Conservation (phyloP, 2,888 invertebrate genomes). For the Dolomedes plantarius region DNA sequence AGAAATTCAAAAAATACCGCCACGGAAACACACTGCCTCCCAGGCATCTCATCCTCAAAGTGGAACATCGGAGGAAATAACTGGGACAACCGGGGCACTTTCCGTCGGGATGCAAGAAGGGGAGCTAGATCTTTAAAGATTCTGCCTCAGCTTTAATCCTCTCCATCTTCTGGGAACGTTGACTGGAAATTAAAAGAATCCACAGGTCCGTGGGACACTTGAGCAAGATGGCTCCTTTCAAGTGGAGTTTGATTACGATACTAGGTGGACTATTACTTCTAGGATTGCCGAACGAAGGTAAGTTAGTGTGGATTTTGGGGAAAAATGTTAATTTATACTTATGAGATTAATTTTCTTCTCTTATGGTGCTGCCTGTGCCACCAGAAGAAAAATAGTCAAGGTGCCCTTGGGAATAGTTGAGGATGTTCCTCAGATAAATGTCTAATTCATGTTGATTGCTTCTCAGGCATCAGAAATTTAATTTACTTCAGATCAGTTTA, state of each 20-base stretch:
- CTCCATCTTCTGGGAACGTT: conserved; percentile 20
- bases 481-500: too few relatives aligned
- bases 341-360: too few relatives aligned
- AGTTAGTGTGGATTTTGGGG: not conserved
- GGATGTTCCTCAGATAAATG: too few relatives aligned
- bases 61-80: conserved; percentile 17
- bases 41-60: conserved; percentile 20
- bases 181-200: not conserved
- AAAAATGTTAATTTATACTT: too few relatives aligned
- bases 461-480: too few relatives aligned
- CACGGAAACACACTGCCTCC: not conserved
- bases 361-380: too few relatives aligned
- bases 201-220: conserved; percentile 12
- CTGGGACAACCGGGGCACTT: conserved; percentile 23
- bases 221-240: conserved; percentile 25
- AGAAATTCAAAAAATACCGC: conserved; percentile 3
- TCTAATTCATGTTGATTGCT: too few relatives aligned
- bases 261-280: conserved; percentile 43
- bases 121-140: conserved; percentile 14
- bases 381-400: too few relatives aligned
- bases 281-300: conserved; percentile 53
- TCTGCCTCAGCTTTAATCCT: conserved; percentile 5
- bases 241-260: conserved; percentile 38
- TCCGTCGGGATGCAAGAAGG: conserved; percentile 29
- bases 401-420: conserved; percentile 18